Evolutionary conservation across 30 jellyfish, hydroid and myxozoan species (phyloP).

Genomic region (Aurelia aurita): DNA sequence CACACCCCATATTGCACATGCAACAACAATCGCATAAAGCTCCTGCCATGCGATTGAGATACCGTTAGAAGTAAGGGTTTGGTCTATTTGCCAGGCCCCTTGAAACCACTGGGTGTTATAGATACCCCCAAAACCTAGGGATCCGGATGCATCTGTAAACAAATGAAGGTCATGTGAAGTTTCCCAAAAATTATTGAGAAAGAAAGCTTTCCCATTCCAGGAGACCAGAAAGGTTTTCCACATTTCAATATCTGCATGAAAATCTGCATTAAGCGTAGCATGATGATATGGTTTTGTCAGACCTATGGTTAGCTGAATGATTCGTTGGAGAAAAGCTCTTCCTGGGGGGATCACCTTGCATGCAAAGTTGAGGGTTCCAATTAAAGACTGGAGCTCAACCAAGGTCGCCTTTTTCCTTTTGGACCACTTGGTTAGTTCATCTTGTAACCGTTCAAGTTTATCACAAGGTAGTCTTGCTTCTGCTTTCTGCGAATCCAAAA

Average conservation of each 20-base stretch:
- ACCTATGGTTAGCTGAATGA: conserved; percentile 35
- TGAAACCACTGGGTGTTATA: background rate
- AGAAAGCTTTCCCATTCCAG: conserved; percentile 79
- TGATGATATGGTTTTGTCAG: conserved; percentile 40
- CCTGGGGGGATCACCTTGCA: conserved; percentile 66
- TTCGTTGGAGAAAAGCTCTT: conserved; percentile 21
- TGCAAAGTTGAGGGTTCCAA: conserved; percentile 67
- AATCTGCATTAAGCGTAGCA: conserved; percentile 27
- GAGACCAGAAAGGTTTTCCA: conserved; percentile 48
- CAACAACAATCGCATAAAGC: conserved; percentile 40
- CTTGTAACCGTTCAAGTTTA: conserved; percentile 42
- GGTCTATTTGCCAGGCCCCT: background rate
- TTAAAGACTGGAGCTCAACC: conserved; percentile 54
- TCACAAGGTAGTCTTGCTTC: conserved; percentile 56
- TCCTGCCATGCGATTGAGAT: conserved; percentile 53
- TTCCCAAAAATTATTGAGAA: background rate
- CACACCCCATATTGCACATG: conserved; percentile 45
- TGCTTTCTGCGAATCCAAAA: conserved; percentile 34
- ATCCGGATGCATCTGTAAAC: conserved; percentile 30
- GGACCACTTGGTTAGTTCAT: background rate
- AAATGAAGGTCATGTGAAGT: background rate
- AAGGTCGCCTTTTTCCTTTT: conserved; percentile 33
- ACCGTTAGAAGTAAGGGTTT: conserved; percentile 7
- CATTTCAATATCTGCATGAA: conserved; percentile 51
- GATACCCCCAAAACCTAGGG: conserved; percentile 38